phyloP scores from a whole-genome alignment of 2,888 invertebrate genomes.

The Callyntrura guangdongensis region DNA sequence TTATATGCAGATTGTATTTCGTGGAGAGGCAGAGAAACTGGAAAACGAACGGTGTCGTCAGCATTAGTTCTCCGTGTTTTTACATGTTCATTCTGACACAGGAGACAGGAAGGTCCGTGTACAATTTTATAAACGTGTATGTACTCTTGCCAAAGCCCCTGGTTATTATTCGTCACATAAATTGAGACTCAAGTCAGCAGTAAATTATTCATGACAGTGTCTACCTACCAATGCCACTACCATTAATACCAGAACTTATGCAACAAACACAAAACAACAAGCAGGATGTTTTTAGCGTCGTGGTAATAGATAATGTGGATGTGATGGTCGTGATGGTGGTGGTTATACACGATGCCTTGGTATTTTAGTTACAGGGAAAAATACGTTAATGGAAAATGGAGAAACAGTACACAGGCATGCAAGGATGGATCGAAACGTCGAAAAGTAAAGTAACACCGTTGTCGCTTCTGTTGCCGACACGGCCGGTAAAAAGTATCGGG shows the following conservation, averaged over 20 bases:
- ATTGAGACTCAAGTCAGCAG: constrained; percentile 79
- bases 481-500: neutral
- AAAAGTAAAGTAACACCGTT: constrained; percentile 5
- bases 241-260: constrained; percentile 55
- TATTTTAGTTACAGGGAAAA: constrained; percentile 42
- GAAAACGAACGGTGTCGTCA: constrained; percentile 61
- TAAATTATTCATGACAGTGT: constrained; percentile 80
- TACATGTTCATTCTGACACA: constrained; percentile 47
- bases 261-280: constrained; percentile 40
- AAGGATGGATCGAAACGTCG: neutral
- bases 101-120: constrained; percentile 45
- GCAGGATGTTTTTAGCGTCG: constrained; percentile 33
- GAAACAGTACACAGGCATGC: neutral
- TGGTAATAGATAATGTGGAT: constrained; percentile 25
- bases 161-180: constrained; percentile 81
- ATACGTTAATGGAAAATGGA: neutral
- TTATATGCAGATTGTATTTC: constrained; percentile 28
- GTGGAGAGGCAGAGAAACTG: constrained; percentile 20
- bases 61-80: constrained; percentile 64
- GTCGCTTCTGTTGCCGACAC: neutral
- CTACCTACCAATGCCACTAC: constrained; percentile 65
- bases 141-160: constrained; percentile 74
- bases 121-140: constrained; percentile 74
- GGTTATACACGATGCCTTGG: constrained; percentile 6
- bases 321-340: neutral